A percentile compares a stretch with the other conserved stretches of the same genome.
phyloP scores from a whole-genome alignment of 2,888 invertebrate species.

The Oscheius myriophilus region DNA sequence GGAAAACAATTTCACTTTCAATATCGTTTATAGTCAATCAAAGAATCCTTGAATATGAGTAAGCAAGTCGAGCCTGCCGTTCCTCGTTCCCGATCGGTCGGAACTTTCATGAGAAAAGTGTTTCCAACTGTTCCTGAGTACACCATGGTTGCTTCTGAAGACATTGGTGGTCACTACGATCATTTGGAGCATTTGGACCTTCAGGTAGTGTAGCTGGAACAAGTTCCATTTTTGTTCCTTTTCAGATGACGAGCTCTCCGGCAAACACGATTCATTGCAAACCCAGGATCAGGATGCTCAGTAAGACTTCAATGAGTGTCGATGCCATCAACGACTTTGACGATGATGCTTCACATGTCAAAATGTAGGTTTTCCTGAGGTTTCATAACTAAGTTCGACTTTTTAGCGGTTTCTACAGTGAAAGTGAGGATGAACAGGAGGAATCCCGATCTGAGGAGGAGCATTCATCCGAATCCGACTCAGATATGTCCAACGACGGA shows the following conservation, averaged over 20 bases:
- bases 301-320: conserved; percentile 41
- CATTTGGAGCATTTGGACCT: conserved; percentile 54
- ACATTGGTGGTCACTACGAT: not conserved
- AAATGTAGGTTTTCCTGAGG: not conserved
- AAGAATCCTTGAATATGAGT: conserved; percentile 25
- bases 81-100: conserved; percentile 44
- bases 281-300: conserved; percentile 30
- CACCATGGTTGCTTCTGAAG: conserved; percentile 37
- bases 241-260: conserved; percentile 45
- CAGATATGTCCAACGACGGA: conserved; percentile 48
- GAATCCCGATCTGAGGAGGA: not conserved
- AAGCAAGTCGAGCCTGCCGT: conserved; percentile 34
- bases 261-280: conserved; percentile 36
- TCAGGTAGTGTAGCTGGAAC: conserved; percentile 35
- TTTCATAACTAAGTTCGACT: not conserved
- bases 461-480: conserved; percentile 25
- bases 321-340: conserved; percentile 41
- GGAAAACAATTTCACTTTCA: not conserved
- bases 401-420: conserved; percentile 15
- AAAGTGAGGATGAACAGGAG: conserved; percentile 12
- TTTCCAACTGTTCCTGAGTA: conserved; percentile 40
- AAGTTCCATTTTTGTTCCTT: not conserved
- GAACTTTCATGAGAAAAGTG: conserved; percentile 25
- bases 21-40: conserved; percentile 32
- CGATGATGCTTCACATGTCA: conserved; percentile 3